phyloP scores from a whole-genome alignment of 2,888 invertebrate species.

The Caprella mutica region DNA sequence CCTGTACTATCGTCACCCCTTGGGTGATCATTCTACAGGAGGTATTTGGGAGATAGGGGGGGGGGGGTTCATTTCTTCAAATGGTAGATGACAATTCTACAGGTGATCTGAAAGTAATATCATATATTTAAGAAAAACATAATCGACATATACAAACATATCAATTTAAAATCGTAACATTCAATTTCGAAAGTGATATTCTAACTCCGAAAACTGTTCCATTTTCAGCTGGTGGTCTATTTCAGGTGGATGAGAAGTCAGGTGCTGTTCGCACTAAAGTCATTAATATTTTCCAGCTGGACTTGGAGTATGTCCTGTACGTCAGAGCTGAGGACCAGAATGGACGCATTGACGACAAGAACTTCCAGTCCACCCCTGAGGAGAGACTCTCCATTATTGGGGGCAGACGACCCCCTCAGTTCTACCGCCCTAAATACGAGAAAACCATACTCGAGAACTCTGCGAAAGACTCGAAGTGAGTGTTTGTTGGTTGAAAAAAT shows the following conservation, averaged over 20 bases:
- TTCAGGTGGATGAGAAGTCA: slow-evolving; percentile 79
- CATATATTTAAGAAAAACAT: no score
- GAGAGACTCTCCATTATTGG: slow-evolving; percentile 87
- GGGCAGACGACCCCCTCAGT: slow-evolving; percentile 94
- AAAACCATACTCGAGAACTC: slow-evolving; percentile 94
- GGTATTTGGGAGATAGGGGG: no score
- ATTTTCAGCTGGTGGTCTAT: slow-evolving; percentile 53
- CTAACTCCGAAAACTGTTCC: no score
- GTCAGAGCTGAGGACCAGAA: slow-evolving; percentile 94
- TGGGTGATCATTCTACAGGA: no score
- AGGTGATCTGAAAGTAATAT: no score
- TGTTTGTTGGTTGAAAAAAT: no score
- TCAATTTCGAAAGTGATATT: no score
- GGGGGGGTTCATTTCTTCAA: no score
- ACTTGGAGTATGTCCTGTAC: slow-evolving; percentile 91
- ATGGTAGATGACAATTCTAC: no score
- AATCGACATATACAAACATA: no score
- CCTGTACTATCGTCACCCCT: no score
- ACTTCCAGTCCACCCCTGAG: slow-evolving; percentile 81
- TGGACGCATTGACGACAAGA: slow-evolving; percentile 74
- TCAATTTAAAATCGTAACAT: no score
- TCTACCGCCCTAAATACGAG: slow-evolving; percentile 88
- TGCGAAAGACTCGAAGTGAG: slow-evolving; percentile 92
- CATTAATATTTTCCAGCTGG: slow-evolving; percentile 80
- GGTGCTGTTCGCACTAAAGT: slow-evolving; percentile 85